Evolutionary conservation across 2,888 invertebrate species (phyloP), one percentile per base, ranked within the genome.

Genomic region (Alviniconcha strummeri): DNA sequence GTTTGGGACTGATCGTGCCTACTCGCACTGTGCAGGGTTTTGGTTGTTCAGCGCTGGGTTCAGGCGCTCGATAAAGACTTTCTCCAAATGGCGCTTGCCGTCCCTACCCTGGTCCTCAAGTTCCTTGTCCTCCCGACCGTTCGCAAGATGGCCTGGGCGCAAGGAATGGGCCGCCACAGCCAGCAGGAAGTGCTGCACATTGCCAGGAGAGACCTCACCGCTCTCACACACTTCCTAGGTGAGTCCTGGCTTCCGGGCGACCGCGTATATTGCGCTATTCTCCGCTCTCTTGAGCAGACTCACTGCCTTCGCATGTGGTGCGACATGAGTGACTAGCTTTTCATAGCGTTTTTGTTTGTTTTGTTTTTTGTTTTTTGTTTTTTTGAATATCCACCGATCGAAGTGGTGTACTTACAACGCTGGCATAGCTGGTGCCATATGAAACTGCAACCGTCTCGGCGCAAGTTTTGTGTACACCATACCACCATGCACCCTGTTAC

Each of bases 151-250:
- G 36, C 57, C 60, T 81, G 81, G 81, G 57, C 36, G 4, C 81
- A 81, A 15, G 81, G 81, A 17, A 81, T 81, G 72, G 81, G 72
- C 5, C 57, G 81, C 52, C 81, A 81, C 74, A 69, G 69, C 55
- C 60, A 3, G 36, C 57, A 81, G 13, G 81, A 81, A 13, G 74
- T 81, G 15, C 13, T 13, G 19, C 72, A 81, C 19, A 81, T 81
- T 2, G 81, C 74, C 8, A 15, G 60, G 15, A 74, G 74, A 57
- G 81, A 81, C 17, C 81, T 81, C 36, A 74, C 72, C 17, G 81
- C 81, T 7, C 52, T 81, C 9, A 55, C 55, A 11, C 55, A 81
- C 56, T 81, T 15, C 17, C 15, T 81, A 2, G 81, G 81, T 74
- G 36, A 72, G 83, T 78, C 8, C 36, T 36, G 36, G 36, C 36